Evolutionary conservation across 1,140 invertebrate genomes (phyloP), one percentile per base, ranked within the genome.

Genomic region (Oncopeltus fasciatus): DNA sequence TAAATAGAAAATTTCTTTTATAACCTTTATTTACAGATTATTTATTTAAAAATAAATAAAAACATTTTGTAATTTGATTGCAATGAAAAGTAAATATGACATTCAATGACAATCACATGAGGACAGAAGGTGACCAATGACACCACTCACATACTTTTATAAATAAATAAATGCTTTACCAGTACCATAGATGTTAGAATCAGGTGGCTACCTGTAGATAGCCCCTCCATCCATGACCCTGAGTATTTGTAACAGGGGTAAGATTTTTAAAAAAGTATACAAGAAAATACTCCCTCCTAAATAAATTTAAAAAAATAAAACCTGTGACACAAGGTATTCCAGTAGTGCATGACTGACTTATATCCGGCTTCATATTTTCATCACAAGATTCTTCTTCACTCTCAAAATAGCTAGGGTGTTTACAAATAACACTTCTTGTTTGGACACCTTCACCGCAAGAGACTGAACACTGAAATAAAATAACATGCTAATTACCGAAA

Each of bases 371-470:
- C 16, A 61, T 60, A 33, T 51, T 60, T 16, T 65, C 60, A 29
- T 67, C 67, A 43, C 68, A 68, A 20, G 63, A 51, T 44, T 57
- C 31, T 31, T 38, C 47, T 33, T 59, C 61, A 24, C 18, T 57
- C 18, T 65, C 72, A 71, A 69, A 77, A 77, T 59, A 74, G 70
- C 64, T 74, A 72, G 16, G 73, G 69, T 20, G 70, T 65, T 28
- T 70, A 72, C 90, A 95, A 69, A 88, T 82, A n/a, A 93, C 86
- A 20, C 79, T 82, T 27, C 90, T 77, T 2, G 84, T 86, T 74
- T 89, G 87, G n/a, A 86, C 75, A 0, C 90, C 90, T 71, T 81
- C 82, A 3, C 89, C 91, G 69, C 90, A 94, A 1, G 83, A 84
- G 9, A 84, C 84, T n/a, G 89, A 92, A 71, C 90, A 94, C 90